These are phyloP conservation scores for Hemithea aestivaria DNA, from an alignment of 2,888 invertebrate species.

Conservation along the genomic window DNA sequence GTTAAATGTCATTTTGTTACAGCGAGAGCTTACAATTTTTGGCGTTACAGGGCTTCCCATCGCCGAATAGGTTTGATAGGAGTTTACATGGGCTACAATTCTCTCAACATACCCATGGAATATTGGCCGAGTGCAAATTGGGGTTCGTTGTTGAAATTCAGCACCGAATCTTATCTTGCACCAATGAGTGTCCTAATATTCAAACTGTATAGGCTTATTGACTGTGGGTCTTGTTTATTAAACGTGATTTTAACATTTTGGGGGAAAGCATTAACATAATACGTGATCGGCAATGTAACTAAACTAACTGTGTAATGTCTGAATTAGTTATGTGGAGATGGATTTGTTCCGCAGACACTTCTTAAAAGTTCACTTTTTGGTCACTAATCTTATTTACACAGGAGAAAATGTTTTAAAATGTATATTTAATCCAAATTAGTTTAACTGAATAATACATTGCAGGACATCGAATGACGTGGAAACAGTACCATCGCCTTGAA, in stretches of 20 bases:
- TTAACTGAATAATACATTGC: slow-evolving; percentile 18
- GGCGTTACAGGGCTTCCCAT: slow-evolving; percentile 75
- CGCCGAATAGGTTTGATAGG: slow-evolving; percentile 64
- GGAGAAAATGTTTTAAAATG: not conserved
- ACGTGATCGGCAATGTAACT: slow-evolving; percentile 29
- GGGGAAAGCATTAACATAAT: slow-evolving; percentile 24
- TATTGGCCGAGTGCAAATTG: slow-evolving; percentile 80
- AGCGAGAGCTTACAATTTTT: slow-evolving; percentile 79
- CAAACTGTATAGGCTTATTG: slow-evolving; percentile 18
- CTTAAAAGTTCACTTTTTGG: slow-evolving; percentile 10
- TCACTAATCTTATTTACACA: slow-evolving; percentile 21
- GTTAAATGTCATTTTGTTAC: slow-evolving; percentile 66
- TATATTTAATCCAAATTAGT: not conserved
- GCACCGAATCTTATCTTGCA: slow-evolving; percentile 47
- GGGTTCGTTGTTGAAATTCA: slow-evolving; percentile 76
- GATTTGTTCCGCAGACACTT: slow-evolving; percentile 1
- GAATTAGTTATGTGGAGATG: slow-evolving; percentile 1
- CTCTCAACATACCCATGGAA: slow-evolving; percentile 77
- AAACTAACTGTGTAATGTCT: slow-evolving; percentile 29
- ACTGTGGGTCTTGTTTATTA: slow-evolving; percentile 20
- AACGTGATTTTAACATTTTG: slow-evolving; percentile 21
- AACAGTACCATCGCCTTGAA: slow-evolving; percentile 85
- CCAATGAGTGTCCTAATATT: slow-evolving; percentile 38
- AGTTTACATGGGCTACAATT: slow-evolving; percentile 75
- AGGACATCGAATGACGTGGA: slow-evolving; percentile 85